Evolutionary conservation across 37 sponge, comb jelly and placozoan genomes (phyloP).

Genomic region (Amphimedon queenslandica): DNA sequence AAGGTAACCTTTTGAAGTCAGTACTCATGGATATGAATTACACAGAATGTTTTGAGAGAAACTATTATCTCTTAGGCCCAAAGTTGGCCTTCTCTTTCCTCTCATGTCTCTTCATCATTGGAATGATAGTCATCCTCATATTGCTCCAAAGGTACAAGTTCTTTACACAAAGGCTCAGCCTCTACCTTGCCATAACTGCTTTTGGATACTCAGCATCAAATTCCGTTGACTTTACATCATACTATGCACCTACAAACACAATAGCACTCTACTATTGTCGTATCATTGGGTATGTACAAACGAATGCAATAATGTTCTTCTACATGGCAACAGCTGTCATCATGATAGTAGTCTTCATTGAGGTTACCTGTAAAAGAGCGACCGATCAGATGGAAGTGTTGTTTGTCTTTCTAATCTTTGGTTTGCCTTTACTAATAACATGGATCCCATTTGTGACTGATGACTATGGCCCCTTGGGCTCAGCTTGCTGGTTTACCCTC

Average conservation of each 20-base stretch:
- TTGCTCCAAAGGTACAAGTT: slow-evolving; percentile 72
- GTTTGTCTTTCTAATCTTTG: slow-evolving; percentile 28
- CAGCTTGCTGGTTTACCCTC: not conserved
- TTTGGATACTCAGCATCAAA: slow-evolving; percentile 17
- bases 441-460: slow-evolving; percentile 58
- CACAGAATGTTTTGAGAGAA: too few relatives aligned
- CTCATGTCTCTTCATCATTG: slow-evolving; percentile 19
- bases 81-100: not conserved
- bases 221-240: slow-evolving; percentile 29
- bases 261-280: not conserved
- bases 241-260: not conserved
- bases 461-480: slow-evolving; percentile 52
- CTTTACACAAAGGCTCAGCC: slow-evolving; percentile 78
- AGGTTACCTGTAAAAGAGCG: slow-evolving; percentile 12
- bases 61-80: too few relatives aligned
- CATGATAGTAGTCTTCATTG: slow-evolving; percentile 28
- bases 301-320: slow-evolving; percentile 13
- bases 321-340: slow-evolving; percentile 19
- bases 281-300: slow-evolving; percentile 24
- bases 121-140: slow-evolving; percentile 52
- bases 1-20: too few relatives aligned
- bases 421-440: slow-evolving; percentile 36
- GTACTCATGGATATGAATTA: too few relatives aligned
- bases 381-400: slow-evolving; percentile 21
- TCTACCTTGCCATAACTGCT: slow-evolving; percentile 69